A percentile compares a stretch with the other conserved stretches of the same genome.
These are phyloP conservation scores for Chlorops oryzae DNA, from an alignment of 1,140 invertebrate genomes.

Conservation along the genomic window DNA sequence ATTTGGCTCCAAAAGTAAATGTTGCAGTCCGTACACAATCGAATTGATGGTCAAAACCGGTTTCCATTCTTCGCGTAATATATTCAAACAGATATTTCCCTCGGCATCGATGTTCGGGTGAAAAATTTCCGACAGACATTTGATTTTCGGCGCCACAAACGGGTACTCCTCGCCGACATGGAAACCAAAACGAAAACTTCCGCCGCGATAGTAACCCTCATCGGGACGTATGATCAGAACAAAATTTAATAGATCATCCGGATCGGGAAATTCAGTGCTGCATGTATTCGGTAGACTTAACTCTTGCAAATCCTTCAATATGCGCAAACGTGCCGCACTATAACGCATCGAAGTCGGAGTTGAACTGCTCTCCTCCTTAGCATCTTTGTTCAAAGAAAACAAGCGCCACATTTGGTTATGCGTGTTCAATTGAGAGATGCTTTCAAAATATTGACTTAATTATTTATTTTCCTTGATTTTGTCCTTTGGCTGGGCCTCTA, in stretches of 20 bases:
- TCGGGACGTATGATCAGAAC: constrained; percentile 95
- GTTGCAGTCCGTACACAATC: constrained; percentile 96
- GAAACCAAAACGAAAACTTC: constrained; percentile 94
- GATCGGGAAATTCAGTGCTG: constrained; percentile 91
- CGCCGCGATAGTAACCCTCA: constrained; percentile 94
- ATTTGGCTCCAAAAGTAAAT: constrained; percentile 97
- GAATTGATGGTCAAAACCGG: constrained; percentile 96
- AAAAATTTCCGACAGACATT: constrained; percentile 89
- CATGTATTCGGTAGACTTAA: constrained; percentile 96
- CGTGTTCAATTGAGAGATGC: too few relatives aligned
- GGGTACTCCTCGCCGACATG: constrained; percentile 94
- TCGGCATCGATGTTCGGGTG: constrained; percentile 94
- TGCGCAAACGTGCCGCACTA: too few relatives aligned
- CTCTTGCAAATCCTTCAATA: constrained; percentile 88
- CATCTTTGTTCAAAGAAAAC: too few relatives aligned
- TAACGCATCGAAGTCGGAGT: too few relatives aligned
- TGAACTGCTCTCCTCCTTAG: too few relatives aligned
- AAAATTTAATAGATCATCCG: constrained; percentile 92
- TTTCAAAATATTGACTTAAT: too few relatives aligned
- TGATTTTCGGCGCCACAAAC: constrained; percentile 92
- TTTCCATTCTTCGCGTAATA: constrained; percentile 97
- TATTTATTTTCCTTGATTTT: too few relatives aligned
- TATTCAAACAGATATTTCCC: constrained; percentile 92
- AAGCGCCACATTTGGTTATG: too few relatives aligned
- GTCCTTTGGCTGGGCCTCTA: too few relatives aligned